Conservation (phyloP, 2,797 vertebrate genomes). For the Limosa lapponica region DNA sequence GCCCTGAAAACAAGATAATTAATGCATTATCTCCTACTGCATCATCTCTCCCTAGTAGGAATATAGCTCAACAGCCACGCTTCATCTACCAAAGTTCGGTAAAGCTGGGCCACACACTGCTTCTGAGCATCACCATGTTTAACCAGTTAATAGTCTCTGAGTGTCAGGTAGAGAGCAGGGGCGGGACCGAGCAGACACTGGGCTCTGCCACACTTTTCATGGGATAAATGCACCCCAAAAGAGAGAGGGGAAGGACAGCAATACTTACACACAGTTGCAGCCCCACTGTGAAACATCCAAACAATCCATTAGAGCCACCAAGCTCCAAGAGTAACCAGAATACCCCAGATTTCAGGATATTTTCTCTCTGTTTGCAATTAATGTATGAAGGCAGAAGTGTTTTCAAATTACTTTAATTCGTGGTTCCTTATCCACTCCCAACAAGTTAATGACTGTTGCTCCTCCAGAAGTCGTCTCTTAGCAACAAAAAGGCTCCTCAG, state of each 20-base stretch:
- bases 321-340: neutral
- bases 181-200: neutral
- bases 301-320: neutral
- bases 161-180: neutral
- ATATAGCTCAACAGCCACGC: neutral
- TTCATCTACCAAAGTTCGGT: neutral
- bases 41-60: neutral
- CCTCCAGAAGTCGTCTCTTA: neutral
- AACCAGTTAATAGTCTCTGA: neutral
- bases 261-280: neutral
- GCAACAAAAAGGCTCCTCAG: neutral
- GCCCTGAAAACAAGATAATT: neutral
- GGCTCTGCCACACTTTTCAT: neutral
- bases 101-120: neutral
- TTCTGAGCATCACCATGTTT: neutral
- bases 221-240: neutral
- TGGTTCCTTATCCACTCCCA: neutral
- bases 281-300: neutral
- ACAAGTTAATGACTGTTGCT: constrained; percentile 14
- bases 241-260: neutral
- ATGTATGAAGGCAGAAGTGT: constrained; percentile 2
- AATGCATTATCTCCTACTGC: neutral
- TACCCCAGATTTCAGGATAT: neutral
- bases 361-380: neutral
- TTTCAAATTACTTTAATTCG: neutral